These are phyloP conservation scores for Gymnopithys bicolor DNA, from an alignment of 2,797 vertebrate genomes.

Conservation along the genomic window DNA sequence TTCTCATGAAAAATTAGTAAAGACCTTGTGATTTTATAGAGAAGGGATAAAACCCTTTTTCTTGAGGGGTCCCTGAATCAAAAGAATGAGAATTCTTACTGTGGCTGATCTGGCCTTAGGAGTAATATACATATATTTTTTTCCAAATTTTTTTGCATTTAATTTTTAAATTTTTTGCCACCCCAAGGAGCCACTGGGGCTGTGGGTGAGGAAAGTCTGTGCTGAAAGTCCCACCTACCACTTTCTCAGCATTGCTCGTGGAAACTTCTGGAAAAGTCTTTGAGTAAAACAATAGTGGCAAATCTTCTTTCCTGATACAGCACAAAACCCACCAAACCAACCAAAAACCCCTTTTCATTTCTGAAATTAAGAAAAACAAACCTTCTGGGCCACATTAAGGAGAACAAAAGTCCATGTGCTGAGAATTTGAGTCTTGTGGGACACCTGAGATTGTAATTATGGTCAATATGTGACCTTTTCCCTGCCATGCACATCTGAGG, in stretches of 20 bases:
- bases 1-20: no score
- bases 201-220: neutral
- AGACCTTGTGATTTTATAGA: no score
- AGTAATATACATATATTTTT: neutral
- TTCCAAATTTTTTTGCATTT: neutral
- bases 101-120: neutral
- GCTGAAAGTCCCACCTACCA: neutral
- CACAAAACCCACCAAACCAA: rapidly evolving
- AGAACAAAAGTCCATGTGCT: rapidly evolving
- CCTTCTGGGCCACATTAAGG: neutral
- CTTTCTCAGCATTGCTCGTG: neutral
- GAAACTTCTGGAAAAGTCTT: neutral
- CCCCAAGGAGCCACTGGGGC: neutral
- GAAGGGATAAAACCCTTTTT: no score
- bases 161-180: neutral
- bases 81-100: neutral
- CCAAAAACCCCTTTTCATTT: rapidly evolving
- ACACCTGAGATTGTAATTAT: neutral
- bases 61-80: no score
- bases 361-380: neutral
- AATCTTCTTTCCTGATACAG: neutral
- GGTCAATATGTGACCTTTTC: neutral
- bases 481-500: neutral
- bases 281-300: neutral
- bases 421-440: neutral